These are phyloP conservation scores for Zaprionus tsacasi DNA, from an alignment of 1,140 invertebrate species.

Conservation along the genomic window DNA sequence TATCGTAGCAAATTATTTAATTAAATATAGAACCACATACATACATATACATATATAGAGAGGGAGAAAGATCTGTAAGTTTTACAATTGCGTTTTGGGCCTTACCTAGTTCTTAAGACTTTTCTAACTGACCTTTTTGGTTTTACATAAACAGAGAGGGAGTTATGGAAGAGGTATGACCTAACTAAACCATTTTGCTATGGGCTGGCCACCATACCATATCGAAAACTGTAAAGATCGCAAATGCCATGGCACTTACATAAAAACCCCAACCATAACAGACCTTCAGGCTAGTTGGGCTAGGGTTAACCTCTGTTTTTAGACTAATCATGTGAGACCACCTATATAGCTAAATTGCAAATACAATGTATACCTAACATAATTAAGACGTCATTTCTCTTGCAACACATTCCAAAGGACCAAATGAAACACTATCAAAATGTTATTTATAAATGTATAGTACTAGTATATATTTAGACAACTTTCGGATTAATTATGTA, in stretches of 20 bases:
- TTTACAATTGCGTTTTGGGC: slow-evolving; percentile 15
- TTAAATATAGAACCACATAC: background rate
- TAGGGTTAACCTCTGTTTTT: slow-evolving; percentile 10
- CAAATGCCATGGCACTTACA: slow-evolving; percentile 24
- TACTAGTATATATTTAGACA: slow-evolving; percentile 31
- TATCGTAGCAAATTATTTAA: slow-evolving; percentile 12
- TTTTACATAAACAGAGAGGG: background rate
- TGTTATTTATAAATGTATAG: slow-evolving; percentile 46
- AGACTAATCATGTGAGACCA: slow-evolving; percentile 47
- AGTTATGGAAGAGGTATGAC: background rate
- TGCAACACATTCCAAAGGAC: slow-evolving; percentile 80
- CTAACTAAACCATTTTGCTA: background rate
- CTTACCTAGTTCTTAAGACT: slow-evolving; percentile 10
- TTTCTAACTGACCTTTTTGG: background rate
- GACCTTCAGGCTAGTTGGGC: slow-evolving; percentile 5
- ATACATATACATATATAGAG: background rate
- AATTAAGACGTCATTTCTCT: slow-evolving; percentile 60
- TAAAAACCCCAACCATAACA: slow-evolving; percentile 20
- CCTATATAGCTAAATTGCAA: slow-evolving; percentile 42
- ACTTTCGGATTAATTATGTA: slow-evolving; percentile 23
- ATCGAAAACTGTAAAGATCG: slow-evolving; percentile 2
- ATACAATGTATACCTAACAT: slow-evolving; percentile 13
- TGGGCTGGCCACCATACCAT: background rate
- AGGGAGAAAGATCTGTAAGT: slow-evolving; percentile 6
- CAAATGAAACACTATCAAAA: slow-evolving; percentile 47